phyloP scores from a whole-genome alignment of 2,888 invertebrate genomes.

The Pimpla rufipes region DNA sequence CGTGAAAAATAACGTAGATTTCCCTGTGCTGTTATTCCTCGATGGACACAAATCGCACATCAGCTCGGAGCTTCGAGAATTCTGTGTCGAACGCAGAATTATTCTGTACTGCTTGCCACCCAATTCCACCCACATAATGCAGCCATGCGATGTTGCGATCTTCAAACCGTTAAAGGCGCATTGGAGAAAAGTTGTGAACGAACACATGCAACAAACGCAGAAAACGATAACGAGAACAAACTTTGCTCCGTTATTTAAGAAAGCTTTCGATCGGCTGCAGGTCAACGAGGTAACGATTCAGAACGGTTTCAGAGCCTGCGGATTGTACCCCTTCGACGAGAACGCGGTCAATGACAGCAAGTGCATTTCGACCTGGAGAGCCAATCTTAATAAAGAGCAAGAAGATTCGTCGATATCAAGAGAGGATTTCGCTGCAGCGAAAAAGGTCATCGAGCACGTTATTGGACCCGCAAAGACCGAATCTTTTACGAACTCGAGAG shows the following conservation, averaged over 20 bases:
- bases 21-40: constrained; percentile 74
- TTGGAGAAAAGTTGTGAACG: constrained; percentile 66
- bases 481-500: neutral
- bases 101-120: constrained; percentile 71
- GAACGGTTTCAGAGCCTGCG: constrained; percentile 57
- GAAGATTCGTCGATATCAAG: neutral
- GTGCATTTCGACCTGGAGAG: constrained; percentile 25
- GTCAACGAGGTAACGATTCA: constrained; percentile 25
- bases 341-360: constrained; percentile 44
- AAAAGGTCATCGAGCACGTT: constrained; percentile 31
- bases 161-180: constrained; percentile 71
- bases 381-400: constrained; percentile 1
- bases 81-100: constrained; percentile 74
- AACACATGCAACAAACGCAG: constrained; percentile 60
- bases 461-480: constrained; percentile 3
- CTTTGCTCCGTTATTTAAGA: constrained; percentile 58
- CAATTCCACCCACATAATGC: constrained; percentile 73
- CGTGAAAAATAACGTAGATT: constrained; percentile 71
- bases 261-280: constrained; percentile 52
- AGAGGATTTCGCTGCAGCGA: constrained; percentile 8
- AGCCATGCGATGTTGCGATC: constrained; percentile 74
- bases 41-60: constrained; percentile 72
- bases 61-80: constrained; percentile 59
- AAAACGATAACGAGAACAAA: constrained; percentile 45
- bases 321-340: constrained; percentile 58